Percentiles rank a stretch among this genome's conserved stretches.
These are phyloP conservation scores for Scelioninae gen. 1 DNA, from an alignment of 2,888 invertebrate genomes.

Conservation along the genomic window DNA sequence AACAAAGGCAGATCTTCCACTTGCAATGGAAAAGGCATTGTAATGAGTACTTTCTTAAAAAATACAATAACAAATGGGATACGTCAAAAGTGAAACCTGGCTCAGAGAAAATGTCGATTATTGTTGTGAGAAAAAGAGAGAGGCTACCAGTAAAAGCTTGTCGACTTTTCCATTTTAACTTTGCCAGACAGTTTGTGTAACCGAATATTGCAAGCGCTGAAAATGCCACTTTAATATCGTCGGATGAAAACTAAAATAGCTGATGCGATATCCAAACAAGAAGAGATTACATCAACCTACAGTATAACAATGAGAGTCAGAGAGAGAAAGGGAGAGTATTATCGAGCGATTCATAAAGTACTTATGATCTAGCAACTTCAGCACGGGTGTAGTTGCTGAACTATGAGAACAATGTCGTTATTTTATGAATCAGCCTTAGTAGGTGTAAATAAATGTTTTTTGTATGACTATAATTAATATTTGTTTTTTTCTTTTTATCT, in stretches of 20 bases:
- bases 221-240: constrained; percentile 70
- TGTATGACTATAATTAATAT: neutral
- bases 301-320: constrained; percentile 68
- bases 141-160: constrained; percentile 59
- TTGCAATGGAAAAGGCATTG: constrained; percentile 25
- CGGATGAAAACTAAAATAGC: constrained; percentile 70
- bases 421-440: constrained; percentile 19
- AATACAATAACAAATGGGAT: constrained; percentile 55
- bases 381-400: constrained; percentile 34
- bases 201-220: constrained; percentile 70
- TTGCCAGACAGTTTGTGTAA: constrained; percentile 65
- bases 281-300: constrained; percentile 69
- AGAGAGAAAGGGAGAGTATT: too few species aligned
- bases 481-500: too few species aligned
- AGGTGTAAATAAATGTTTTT: constrained; percentile 8
- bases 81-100: constrained; percentile 44
- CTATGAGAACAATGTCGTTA: constrained; percentile 21
- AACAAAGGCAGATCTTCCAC: constrained; percentile 1
- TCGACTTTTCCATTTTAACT: constrained; percentile 67
- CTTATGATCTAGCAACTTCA: constrained; percentile 62
- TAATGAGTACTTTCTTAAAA: constrained; percentile 24
- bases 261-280: constrained; percentile 71
- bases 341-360: constrained; percentile 69
- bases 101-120: constrained; percentile 49
- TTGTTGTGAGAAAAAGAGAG: too few species aligned